Percentiles rank a stretch among this genome's conserved stretches.
Evolutionary conservation across 2,888 invertebrate species (phyloP).

Genomic region (Chrysopilus asiliformis): DNA sequence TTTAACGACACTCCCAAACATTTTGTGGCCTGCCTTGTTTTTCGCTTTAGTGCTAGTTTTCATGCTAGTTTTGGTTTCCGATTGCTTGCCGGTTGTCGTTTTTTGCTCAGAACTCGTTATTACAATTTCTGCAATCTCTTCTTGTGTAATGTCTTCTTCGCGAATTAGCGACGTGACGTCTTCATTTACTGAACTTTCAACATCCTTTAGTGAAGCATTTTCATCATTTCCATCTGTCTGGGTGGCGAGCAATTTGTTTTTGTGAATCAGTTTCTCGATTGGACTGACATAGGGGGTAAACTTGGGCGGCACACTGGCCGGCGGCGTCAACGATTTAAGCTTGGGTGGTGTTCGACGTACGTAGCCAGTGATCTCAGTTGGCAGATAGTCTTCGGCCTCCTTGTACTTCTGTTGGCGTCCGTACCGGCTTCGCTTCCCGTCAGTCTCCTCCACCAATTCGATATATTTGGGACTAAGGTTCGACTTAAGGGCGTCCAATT

Average conservation of each 20-base stretch:
- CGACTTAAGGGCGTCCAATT: constrained; percentile 18
- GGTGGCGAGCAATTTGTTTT: constrained; percentile 22
- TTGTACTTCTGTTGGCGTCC: constrained; percentile 17
- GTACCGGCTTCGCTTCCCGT: constrained; percentile 16
- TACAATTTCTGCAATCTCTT: too few relatives aligned
- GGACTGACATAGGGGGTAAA: constrained; percentile 24
- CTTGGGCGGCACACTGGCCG: constrained; percentile 11
- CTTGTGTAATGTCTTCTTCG: too few relatives aligned
- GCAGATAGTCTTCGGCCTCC: constrained; percentile 15
- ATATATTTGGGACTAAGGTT: constrained; percentile 31
- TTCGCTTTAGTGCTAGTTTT: too few relatives aligned
- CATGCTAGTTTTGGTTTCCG: too few relatives aligned
- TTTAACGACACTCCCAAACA: too few relatives aligned
- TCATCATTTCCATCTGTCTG: too few relatives aligned
- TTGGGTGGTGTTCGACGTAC: constrained; percentile 15
- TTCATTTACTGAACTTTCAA: too few relatives aligned
- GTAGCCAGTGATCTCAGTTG: constrained; percentile 13
- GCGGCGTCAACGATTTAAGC: constrained; percentile 9
- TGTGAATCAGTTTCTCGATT: constrained; percentile 29
- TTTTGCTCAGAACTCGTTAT: too few relatives aligned
- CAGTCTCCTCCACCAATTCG: constrained; percentile 22
- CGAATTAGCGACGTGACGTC: too few relatives aligned
- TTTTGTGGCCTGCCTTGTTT: too few relatives aligned
- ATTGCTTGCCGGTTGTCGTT: too few relatives aligned
- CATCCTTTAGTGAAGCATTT: too few relatives aligned